Conservation (phyloP, 2,888 invertebrate genomes). For the Phalera bucephala region DNA sequence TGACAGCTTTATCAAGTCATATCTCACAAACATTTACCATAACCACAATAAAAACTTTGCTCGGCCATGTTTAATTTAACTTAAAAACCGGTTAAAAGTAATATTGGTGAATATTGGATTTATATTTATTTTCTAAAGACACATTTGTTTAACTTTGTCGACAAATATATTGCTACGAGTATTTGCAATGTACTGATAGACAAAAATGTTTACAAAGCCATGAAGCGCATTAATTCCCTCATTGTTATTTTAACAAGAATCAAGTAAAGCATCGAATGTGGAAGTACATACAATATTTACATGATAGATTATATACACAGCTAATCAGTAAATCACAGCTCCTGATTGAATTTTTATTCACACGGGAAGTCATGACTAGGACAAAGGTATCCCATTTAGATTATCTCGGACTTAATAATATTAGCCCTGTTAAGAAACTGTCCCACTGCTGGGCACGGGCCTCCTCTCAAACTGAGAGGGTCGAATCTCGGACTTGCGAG, state of each 20-base stretch:
- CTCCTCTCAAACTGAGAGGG: no score
- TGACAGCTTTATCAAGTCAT: no score
- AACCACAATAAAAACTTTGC: no score
- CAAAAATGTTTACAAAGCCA: constrained; percentile 33
- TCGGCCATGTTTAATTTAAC: no score
- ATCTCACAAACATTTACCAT: no score
- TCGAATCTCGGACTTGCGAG: no score
- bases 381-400: constrained; percentile 12
- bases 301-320: constrained; percentile 52
- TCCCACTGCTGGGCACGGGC: no score
- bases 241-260: constrained; percentile 11
- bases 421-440: no score
- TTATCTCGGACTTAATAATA: constrained; percentile 3
- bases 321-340: constrained; percentile 77
- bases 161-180: constrained; percentile 20
- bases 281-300: constrained; percentile 28
- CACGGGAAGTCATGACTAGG: constrained; percentile 36
- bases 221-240: constrained; percentile 62
- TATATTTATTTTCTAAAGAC: not conserved
- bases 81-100: no score
- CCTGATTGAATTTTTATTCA: constrained; percentile 57
- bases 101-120: no score
- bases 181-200: constrained; percentile 26
- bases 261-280: constrained; percentile 11
- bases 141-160: constrained; percentile 10